These are phyloP conservation scores for Xiphophorus maculatus DNA, from an alignment of 2,113 vertebrate genomes.

Conservation along the genomic window DNA sequence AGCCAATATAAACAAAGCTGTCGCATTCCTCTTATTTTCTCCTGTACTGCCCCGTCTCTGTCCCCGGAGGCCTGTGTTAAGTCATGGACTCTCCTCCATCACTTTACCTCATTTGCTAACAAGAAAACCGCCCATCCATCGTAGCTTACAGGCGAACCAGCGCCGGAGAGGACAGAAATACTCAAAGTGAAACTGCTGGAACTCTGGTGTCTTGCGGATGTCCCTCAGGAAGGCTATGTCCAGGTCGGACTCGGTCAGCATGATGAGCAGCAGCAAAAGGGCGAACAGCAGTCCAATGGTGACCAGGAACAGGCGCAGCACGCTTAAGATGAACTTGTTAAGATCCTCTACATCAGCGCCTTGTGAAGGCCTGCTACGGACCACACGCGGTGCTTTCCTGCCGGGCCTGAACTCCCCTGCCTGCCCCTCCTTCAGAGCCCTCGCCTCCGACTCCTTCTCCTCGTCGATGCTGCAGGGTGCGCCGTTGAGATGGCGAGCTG, in stretches of 20 bases:
- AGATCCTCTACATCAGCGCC: slow-evolving; percentile 85
- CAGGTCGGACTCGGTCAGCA: slow-evolving; percentile 96
- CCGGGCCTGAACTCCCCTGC: slow-evolving; percentile 72
- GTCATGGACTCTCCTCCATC: slow-evolving; percentile 5
- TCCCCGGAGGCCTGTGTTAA: slow-evolving; percentile 20
- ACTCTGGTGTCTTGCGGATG: slow-evolving; percentile 96
- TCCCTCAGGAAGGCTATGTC: slow-evolving; percentile 96
- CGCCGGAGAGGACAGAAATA: slow-evolving; percentile 98
- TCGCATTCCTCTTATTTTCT: slow-evolving; percentile 19
- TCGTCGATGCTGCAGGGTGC: slow-evolving; percentile 88
- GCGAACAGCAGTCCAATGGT: slow-evolving; percentile 93
- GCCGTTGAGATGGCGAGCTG: slow-evolving; percentile 85
- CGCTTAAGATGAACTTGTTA: slow-evolving; percentile 94
- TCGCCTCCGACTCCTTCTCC: slow-evolving; percentile 82
- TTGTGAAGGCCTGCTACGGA: slow-evolving; percentile 54
- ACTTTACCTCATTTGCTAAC: slow-evolving; percentile 83
- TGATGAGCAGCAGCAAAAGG: slow-evolving; percentile 93
- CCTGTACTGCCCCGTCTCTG: slow-evolving; percentile 19
- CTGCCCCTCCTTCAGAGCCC: slow-evolving; percentile 72
- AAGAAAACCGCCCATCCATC: slow-evolving; percentile 90
- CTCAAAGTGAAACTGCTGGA: slow-evolving; percentile 98
- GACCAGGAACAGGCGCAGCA: slow-evolving; percentile 93
- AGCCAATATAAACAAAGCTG: slow-evolving; percentile 67
- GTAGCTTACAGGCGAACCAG: slow-evolving; percentile 97
- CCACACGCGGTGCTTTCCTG: slow-evolving; percentile 78